Conservation (phyloP, 2,113 vertebrate genomes). For the Ciconia stormi region DNA sequence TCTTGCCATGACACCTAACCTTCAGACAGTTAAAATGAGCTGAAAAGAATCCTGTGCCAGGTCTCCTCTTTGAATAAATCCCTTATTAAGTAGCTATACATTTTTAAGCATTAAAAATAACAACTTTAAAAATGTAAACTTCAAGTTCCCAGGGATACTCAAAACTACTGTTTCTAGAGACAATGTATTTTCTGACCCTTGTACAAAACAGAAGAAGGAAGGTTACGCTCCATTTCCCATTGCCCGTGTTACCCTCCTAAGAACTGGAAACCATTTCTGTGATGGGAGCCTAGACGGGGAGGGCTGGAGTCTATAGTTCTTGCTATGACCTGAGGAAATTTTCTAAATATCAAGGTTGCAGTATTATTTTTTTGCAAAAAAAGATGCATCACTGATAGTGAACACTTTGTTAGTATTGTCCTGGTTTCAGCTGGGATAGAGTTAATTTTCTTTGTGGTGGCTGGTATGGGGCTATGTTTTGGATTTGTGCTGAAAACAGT, state of each 20-base stretch:
- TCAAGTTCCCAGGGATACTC: neutral
- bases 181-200: neutral
- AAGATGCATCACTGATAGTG: neutral
- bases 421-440: too few relatives aligned
- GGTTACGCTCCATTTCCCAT: neutral
- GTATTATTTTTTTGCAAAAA: neutral
- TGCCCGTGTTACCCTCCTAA: neutral
- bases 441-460: too few relatives aligned
- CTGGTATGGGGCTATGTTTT: too few relatives aligned
- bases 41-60: neutral
- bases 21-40: neutral
- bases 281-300: neutral
- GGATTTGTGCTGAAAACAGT: too few relatives aligned
- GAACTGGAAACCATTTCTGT: neutral
- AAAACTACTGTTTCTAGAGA: neutral
- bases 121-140: neutral
- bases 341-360: neutral
- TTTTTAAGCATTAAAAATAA: neutral
- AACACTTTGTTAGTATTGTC: neutral
- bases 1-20: neutral
- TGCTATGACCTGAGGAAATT: neutral
- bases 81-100: neutral
- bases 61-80: neutral
- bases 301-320: neutral
- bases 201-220: neutral